Percentiles rank a stretch among this genome's conserved stretches.
Conservation (phyloP, 2,797 vertebrate genomes). For the Cuculus canorus region DNA sequence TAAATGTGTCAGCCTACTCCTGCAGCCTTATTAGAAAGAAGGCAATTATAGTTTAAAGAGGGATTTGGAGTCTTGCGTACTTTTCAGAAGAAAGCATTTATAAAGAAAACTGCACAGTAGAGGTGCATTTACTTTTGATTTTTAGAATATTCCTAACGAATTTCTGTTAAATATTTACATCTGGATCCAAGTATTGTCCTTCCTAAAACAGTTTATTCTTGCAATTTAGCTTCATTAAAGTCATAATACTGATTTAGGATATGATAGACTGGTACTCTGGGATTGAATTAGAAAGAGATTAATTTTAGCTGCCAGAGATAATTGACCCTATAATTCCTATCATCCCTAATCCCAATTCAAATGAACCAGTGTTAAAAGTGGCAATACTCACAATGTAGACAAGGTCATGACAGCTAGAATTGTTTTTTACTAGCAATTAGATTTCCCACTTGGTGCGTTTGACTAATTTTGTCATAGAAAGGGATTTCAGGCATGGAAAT, state of each 20-base stretch:
- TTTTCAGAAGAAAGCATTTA: not conserved
- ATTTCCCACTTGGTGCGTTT: constrained; percentile 51
- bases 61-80: not conserved
- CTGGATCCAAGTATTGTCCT: not conserved
- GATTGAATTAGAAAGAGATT: constrained; percentile 66
- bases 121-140: not conserved
- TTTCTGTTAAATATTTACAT: constrained; percentile 46
- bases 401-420: constrained; percentile 53
- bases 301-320: constrained; percentile 47
- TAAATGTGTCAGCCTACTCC: not conserved
- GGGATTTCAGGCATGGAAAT: constrained; percentile 35
- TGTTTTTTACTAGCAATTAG: constrained; percentile 57
- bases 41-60: not conserved
- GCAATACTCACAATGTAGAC: constrained; percentile 44
- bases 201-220: constrained; percentile 61
- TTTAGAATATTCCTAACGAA: not conserved
- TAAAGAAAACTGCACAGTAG: not conserved
- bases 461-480: constrained; percentile 42
- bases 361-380: constrained; percentile 52
- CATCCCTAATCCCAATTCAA: constrained; percentile 60
- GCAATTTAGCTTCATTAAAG: constrained; percentile 50
- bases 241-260: constrained; percentile 42
- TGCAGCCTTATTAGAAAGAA: not conserved
- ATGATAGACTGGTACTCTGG: constrained; percentile 28
- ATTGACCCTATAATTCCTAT: constrained; percentile 65